Evolutionary conservation across 2,113 vertebrate genomes (phyloP).

Genomic region (Daboia siamensis): DNA sequence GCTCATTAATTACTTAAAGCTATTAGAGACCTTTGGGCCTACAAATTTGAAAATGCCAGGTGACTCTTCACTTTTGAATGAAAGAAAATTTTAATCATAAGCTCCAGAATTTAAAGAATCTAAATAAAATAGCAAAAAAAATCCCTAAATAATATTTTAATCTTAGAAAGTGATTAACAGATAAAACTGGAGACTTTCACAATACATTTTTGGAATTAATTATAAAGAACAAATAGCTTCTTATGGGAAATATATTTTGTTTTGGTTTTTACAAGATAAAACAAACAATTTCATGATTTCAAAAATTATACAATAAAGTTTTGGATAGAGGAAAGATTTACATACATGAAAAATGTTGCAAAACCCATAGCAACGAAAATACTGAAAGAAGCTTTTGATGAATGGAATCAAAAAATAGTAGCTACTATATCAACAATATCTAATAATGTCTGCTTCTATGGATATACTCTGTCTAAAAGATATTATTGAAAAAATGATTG

Average conservation of each 20-base stretch:
- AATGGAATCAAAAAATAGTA: neutral
- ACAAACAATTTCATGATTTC: neutral
- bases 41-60: neutral
- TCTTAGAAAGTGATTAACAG: neutral
- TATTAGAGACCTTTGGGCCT: neutral
- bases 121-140: neutral
- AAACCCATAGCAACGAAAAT: neutral
- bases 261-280: neutral
- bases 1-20: neutral
- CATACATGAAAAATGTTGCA: neutral
- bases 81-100: neutral
- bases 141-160: neutral
- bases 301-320: neutral
- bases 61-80: neutral
- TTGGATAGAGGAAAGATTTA: neutral
- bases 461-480: neutral
- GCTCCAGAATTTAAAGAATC: neutral
- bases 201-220: neutral
- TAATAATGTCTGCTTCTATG: neutral
- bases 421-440: neutral
- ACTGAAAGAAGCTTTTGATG: neutral
- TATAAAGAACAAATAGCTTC: neutral
- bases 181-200: neutral
- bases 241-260: neutral
- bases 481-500: neutral